Base-by-base conservation (phyloP, 2,888 invertebrate genomes). In the Drosophila longiperda region DNA sequence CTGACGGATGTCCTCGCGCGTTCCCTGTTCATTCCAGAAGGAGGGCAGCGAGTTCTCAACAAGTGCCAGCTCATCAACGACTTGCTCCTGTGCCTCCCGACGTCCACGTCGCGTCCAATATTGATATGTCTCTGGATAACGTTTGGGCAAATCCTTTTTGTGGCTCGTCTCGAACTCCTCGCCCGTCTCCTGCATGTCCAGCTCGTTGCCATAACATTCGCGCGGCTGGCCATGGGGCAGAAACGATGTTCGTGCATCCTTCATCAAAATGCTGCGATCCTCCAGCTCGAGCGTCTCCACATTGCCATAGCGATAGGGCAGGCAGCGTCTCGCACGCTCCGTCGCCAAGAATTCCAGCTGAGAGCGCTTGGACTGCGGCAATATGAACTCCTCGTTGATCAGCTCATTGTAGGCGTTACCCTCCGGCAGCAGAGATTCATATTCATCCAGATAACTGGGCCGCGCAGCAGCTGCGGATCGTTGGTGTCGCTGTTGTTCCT, bases 231-330 rank as follows among this genome's bases (percentile, higher is more conserved):
- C 87, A 38, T 93, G 92, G 0, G 96, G 95, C 49, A 95, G 91
- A 82, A 95, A 96, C 20, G 95, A 95, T 0, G 95, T 96, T 54
- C 94, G 94, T 60, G 95, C 94, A 74, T 95, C 95, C 78, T 94
- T 94, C 86, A 95, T 94, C 1, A 95, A 93, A 54, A 95, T 94
- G 61, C 94, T 94, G 61, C 94, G 93, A 68, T 95, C 95, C 66
- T 95, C 95, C 20, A 94, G 92, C 77, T 95, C 93, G 33, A 91
- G 61, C 3, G 83, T 87, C 45, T 91, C 91, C 0, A 89, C 90
- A 4, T 91, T 77, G 3, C 87, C 89, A 73, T 91, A 91, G 17
- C 90, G 89, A 55, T 91, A 91, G 0, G 91, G 88, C 57, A 91
- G 84, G 62, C 93, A 93, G 1, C 92, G 80, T 11, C 85, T 80